Conservation (phyloP, 2,797 vertebrate genomes). For the Arvicola amphibius region DNA sequence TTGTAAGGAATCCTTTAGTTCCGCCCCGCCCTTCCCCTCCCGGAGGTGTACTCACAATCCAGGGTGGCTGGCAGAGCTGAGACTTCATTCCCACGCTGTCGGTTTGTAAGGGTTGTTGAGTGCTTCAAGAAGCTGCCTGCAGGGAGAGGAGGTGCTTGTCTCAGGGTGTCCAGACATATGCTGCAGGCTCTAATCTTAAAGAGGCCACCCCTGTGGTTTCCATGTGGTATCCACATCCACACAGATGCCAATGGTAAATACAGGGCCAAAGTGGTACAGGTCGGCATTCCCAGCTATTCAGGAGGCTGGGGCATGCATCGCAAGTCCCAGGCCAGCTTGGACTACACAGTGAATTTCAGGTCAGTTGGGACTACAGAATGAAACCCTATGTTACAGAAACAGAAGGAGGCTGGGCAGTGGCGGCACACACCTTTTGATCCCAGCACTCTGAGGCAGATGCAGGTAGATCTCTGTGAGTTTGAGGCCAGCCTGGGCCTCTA, state of each 20-base stretch:
- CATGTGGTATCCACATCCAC: background rate
- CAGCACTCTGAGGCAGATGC: background rate
- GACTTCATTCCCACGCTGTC: conserved; percentile 96
- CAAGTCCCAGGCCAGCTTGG: background rate
- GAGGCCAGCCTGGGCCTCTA: background rate
- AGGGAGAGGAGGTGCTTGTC: background rate
- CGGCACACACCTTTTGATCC: background rate
- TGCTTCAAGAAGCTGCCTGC: conserved; percentile 88
- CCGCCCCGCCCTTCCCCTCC: background rate
- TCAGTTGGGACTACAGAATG: background rate
- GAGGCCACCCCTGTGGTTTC: background rate
- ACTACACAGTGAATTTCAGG: background rate
- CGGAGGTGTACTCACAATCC: conserved; percentile 90
- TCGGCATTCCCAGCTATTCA: background rate
- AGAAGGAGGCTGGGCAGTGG: background rate
- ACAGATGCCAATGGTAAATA: background rate
- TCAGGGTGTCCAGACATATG: background rate
- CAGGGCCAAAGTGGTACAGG: no score
- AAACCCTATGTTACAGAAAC: background rate
- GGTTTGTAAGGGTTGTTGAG: conserved; percentile 96
- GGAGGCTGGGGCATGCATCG: background rate
- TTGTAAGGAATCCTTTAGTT: background rate
- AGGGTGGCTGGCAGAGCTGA: conserved; percentile 94
- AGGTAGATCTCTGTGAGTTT: background rate
- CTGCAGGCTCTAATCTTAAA: background rate